phyloP scores from a whole-genome alignment of 2,797 vertebrate genomes.

The Phaenicophaeus curvirostris region DNA sequence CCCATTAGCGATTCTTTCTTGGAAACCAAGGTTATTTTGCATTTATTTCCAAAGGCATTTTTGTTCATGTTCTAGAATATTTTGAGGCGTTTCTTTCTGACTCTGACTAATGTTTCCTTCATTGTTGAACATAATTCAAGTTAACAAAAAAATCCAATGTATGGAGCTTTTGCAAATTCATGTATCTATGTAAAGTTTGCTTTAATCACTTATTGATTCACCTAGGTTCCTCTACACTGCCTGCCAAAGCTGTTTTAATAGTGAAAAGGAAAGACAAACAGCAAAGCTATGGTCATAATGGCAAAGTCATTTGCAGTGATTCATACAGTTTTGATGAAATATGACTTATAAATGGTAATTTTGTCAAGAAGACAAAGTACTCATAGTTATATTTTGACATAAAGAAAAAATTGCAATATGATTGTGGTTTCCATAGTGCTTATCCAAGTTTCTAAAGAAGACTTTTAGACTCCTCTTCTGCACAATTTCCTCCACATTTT shows the following conservation, averaged over 20 bases:
- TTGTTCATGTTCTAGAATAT: neutral
- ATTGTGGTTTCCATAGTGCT: conserved; percentile 49
- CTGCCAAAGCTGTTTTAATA: conserved; percentile 51
- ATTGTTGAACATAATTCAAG: conserved; percentile 61
- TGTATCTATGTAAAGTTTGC: conserved; percentile 51
- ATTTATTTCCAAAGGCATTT: neutral
- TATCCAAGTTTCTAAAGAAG: conserved; percentile 33
- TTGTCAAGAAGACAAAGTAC: conserved; percentile 63
- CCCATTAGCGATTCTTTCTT: neutral
- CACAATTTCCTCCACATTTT: neutral
- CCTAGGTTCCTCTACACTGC: neutral
- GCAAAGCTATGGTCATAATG: conserved; percentile 53
- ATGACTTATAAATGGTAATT: conserved; percentile 66
- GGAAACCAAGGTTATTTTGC: neutral
- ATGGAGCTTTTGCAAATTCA: conserved; percentile 27
- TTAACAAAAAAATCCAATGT: conserved; percentile 51
- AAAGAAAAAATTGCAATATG: conserved; percentile 43
- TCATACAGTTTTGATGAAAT: conserved; percentile 66
- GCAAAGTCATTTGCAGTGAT: conserved; percentile 68
- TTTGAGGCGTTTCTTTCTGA: conserved; percentile 9
- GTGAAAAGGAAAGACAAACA: conserved; percentile 58
- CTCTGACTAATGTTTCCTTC: conserved; percentile 50
- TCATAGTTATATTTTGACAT: conserved; percentile 65
- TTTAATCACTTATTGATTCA: conserved; percentile 72
- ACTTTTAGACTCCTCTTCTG: neutral